Evolutionary conservation across 2,113 vertebrate genomes (phyloP).

Genomic region (Catharus bicknelli): DNA sequence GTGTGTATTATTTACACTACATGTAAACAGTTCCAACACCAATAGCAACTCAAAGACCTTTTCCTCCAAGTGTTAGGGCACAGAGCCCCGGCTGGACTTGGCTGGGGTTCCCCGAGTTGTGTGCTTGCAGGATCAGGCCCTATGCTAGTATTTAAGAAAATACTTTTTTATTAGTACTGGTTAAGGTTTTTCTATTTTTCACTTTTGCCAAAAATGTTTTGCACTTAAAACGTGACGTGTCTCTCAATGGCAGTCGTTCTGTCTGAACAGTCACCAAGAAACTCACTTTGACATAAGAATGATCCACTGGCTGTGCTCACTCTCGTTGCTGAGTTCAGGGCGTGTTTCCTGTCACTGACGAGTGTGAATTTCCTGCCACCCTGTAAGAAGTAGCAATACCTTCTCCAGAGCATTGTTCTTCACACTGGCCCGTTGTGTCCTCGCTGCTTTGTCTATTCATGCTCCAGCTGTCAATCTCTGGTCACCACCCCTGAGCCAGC

Average conservation of each 20-base stretch:
- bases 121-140: constrained; percentile 65
- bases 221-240: constrained; percentile 70
- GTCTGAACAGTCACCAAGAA: background rate
- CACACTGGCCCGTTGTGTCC: background rate
- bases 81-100: background rate
- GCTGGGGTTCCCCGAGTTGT: background rate
- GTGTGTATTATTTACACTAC: constrained; percentile 22
- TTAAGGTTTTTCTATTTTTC: constrained; percentile 89
- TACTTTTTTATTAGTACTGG: constrained; percentile 77
- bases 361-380: background rate
- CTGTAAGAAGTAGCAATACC: constrained; percentile 22
- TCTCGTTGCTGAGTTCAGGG: background rate
- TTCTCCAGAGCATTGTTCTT: background rate
- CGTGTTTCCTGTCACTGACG: background rate
- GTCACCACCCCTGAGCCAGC: background rate
- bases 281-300: background rate
- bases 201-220: constrained; percentile 85
- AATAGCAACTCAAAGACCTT: constrained; percentile 12
- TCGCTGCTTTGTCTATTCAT: background rate
- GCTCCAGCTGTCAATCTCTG: background rate
- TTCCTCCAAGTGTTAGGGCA: constrained; percentile 27
- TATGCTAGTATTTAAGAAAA: constrained; percentile 43
- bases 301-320: background rate
- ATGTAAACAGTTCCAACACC: constrained; percentile 37
- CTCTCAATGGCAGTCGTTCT: constrained; percentile 42